phyloP scores from a whole-genome alignment of 2,113 vertebrate genomes.

The Calyptommatus sinebrachiatus region DNA sequence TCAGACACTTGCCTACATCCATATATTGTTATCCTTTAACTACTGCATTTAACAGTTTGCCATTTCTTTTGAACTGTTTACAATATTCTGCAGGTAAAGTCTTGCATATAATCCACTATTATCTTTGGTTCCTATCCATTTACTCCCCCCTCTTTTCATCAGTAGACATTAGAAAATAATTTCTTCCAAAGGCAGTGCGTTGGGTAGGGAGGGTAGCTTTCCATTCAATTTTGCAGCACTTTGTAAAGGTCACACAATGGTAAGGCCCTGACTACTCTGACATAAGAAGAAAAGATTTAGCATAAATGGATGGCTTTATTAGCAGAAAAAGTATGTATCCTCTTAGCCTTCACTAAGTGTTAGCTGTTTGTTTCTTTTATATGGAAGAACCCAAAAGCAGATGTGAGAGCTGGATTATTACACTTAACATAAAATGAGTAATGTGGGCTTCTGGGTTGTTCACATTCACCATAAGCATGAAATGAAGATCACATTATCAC shows the following conservation, averaged over 20 bases:
- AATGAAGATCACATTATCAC: background rate
- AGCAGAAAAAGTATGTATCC: background rate
- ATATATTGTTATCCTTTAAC: no score
- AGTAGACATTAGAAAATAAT: background rate
- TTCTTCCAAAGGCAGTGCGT: background rate
- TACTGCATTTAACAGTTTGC: no score
- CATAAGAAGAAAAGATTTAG: background rate
- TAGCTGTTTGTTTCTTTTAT: background rate
- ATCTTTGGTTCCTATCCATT: background rate
- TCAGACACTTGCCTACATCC: no score
- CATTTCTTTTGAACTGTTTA: background rate
- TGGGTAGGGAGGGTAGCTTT: background rate
- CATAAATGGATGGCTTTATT: background rate
- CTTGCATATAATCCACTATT: background rate
- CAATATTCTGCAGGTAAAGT: background rate
- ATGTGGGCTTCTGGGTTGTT: background rate
- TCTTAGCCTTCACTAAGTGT: background rate
- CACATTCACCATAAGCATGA: background rate
- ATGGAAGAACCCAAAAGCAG: background rate
- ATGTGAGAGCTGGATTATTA: slow-evolving; percentile 13
- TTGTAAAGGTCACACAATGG: background rate
- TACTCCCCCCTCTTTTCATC: background rate
- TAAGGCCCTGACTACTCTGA: background rate
- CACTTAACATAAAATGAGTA: background rate
- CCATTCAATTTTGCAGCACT: background rate